phyloP scores from a whole-genome alignment of 1,140 invertebrate species.

The Maniola jurtina region DNA sequence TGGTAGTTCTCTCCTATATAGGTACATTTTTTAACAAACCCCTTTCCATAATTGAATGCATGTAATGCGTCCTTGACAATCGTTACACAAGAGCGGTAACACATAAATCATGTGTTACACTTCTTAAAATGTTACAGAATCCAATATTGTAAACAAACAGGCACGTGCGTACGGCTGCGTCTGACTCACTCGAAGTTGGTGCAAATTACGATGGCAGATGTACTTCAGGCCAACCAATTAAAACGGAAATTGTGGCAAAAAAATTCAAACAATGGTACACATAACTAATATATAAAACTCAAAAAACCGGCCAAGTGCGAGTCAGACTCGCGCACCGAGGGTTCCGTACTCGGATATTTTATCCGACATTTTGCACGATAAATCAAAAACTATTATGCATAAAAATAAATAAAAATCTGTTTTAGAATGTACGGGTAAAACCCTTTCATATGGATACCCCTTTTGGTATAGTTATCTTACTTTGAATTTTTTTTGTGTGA shows the following conservation, averaged over 20 bases:
- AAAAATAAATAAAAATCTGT: too few relatives aligned
- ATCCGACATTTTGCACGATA: too few relatives aligned
- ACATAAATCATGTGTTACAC: conserved; percentile 42
- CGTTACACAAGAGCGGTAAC: conserved; percentile 41
- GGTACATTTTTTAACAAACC: conserved; percentile 5
- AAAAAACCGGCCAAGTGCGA: too few relatives aligned
- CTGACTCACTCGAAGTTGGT: conserved; percentile 55
- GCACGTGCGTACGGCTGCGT: conserved; percentile 54
- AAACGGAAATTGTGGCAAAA: conserved; percentile 3
- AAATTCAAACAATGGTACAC: neutral
- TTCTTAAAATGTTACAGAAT: conserved; percentile 58
- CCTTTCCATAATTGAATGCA: conserved; percentile 4
- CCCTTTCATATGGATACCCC: too few relatives aligned
- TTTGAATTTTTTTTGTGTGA: too few relatives aligned
- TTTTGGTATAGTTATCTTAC: too few relatives aligned
- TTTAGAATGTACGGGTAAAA: too few relatives aligned
- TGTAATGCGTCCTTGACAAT: conserved; percentile 34
- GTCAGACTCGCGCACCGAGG: too few relatives aligned
- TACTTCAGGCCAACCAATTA: conserved; percentile 11
- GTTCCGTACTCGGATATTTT: too few relatives aligned
- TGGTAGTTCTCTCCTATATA: too few relatives aligned
- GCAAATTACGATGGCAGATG: conserved; percentile 40
- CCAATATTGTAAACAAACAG: conserved; percentile 67
- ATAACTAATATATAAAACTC: too few relatives aligned
- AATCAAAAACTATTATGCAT: too few relatives aligned